Conservation (phyloP, 2,888 invertebrate genomes). For the Tholera decimalis region DNA sequence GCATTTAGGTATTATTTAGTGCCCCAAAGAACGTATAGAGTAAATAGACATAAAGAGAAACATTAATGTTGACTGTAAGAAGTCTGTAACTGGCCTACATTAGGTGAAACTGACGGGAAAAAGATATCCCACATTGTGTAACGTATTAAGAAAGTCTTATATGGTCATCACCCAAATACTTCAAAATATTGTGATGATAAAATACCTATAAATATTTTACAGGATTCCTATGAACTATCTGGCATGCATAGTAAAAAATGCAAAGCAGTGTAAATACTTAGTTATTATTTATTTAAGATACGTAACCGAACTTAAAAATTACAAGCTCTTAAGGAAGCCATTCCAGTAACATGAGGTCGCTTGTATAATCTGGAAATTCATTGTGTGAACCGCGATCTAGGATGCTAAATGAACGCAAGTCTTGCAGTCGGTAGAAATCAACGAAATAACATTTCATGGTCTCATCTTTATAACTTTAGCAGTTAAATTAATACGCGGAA, state of each 20-base stretch:
- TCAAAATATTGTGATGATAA: constrained; percentile 54
- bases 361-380: constrained; percentile 81
- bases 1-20: constrained; percentile 2
- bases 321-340: constrained; percentile 89
- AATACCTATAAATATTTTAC: constrained; percentile 76
- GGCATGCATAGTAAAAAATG: constrained; percentile 90
- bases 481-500: constrained; percentile 84
- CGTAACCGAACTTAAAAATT: constrained; percentile 83
- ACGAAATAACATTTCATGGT: constrained; percentile 67
- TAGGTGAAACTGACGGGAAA: constrained; percentile 22
- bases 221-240: constrained; percentile 87
- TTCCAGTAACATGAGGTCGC: constrained; percentile 85
- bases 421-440: constrained; percentile 78
- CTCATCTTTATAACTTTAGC: constrained; percentile 83
- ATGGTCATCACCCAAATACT: constrained; percentile 43
- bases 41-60: constrained; percentile 21
- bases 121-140: constrained; percentile 26
- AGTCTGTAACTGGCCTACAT: constrained; percentile 29
- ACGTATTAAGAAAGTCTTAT: constrained; percentile 27
- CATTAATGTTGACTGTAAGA: constrained; percentile 36
- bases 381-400: constrained; percentile 85
- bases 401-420: constrained; percentile 84
- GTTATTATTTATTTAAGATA: constrained; percentile 76
- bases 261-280: constrained; percentile 88
- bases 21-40: constrained; percentile 7